These are phyloP conservation scores for Nematolebias whitei DNA, from an alignment of 2,113 vertebrate genomes.

Conservation along the genomic window DNA sequence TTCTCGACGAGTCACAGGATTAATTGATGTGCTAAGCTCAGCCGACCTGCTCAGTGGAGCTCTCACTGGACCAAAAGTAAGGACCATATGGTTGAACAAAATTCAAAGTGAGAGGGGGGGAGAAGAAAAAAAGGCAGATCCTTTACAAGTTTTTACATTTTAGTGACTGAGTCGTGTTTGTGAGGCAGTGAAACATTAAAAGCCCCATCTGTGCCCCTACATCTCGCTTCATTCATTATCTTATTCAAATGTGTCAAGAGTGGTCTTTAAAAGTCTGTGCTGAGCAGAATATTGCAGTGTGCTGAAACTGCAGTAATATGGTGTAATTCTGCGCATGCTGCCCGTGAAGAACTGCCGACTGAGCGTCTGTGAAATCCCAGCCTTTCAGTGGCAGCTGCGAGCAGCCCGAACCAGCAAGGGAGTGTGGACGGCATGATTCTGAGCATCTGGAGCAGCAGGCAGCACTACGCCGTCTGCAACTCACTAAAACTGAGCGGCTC, in stretches of 20 bases:
- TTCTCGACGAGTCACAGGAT: slow-evolving; percentile 69
- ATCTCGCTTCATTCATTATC: slow-evolving; percentile 63
- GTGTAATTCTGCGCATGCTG: slow-evolving; percentile 44
- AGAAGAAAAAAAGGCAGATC: slow-evolving; percentile 38
- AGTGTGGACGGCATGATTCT: slow-evolving; percentile 44
- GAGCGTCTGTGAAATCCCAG: slow-evolving; percentile 70
- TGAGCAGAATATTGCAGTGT: slow-evolving; percentile 52
- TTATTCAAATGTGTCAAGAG: slow-evolving; percentile 56
- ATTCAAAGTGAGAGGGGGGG: slow-evolving; percentile 24
- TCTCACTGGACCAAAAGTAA: slow-evolving; percentile 42
- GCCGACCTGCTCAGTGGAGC: slow-evolving; percentile 50
- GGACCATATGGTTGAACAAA: slow-evolving; percentile 33
- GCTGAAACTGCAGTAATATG: slow-evolving; percentile 67
- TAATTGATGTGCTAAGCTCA: slow-evolving; percentile 64
- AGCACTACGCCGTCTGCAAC: slow-evolving; percentile 43
- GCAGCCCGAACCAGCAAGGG: slow-evolving; percentile 42
- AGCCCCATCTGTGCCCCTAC: slow-evolving; percentile 59
- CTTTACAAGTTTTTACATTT: slow-evolving; percentile 53
- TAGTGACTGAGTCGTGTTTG: slow-evolving; percentile 58
- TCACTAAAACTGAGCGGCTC: slow-evolving; percentile 47
- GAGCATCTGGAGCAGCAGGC: slow-evolving; percentile 72
- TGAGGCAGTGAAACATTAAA: slow-evolving; percentile 60
- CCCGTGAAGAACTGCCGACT: slow-evolving; percentile 58
- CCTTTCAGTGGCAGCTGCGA: slow-evolving; percentile 73
- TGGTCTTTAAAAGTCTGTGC: slow-evolving; percentile 35